phyloP scores from a whole-genome alignment of 2,113 vertebrate genomes.

The Onychostruthus taczanowskii region DNA sequence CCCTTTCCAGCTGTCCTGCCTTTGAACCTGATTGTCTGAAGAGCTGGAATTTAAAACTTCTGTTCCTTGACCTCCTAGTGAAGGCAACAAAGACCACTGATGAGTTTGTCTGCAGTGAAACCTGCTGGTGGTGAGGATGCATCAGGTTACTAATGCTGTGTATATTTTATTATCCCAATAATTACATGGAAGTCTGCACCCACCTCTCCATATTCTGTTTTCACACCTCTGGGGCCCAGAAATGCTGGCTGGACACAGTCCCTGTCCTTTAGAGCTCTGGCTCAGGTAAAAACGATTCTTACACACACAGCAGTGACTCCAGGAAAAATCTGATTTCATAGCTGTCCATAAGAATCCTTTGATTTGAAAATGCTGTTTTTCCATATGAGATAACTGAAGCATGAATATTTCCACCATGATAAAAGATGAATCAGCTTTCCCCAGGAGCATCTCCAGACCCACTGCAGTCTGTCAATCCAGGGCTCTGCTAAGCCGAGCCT shows the following conservation, averaged over 20 bases:
- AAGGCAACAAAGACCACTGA: not conserved
- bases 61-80: not conserved
- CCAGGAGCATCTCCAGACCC: not conserved
- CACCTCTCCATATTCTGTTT: not conserved
- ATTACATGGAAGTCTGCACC: not conserved
- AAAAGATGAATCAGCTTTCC: conserved; percentile 26
- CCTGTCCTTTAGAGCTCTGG: not conserved
- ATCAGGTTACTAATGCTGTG: not conserved
- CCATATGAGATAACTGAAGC: not conserved
- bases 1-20: not conserved
- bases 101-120: not conserved
- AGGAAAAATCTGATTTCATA: not conserved
- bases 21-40: not conserved
- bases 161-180: not conserved
- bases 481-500: not conserved
- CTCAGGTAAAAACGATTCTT: not conserved
- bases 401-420: conserved; percentile 6
- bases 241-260: not conserved
- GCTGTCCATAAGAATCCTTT: not conserved
- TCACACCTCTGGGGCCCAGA: not conserved
- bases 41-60: not conserved
- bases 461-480: not conserved
- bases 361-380: not conserved
- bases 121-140: not conserved
- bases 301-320: not conserved